These are phyloP conservation scores for Trachemys scripta DNA, from an alignment of 2,113 vertebrate species.

Conservation along the genomic window DNA sequence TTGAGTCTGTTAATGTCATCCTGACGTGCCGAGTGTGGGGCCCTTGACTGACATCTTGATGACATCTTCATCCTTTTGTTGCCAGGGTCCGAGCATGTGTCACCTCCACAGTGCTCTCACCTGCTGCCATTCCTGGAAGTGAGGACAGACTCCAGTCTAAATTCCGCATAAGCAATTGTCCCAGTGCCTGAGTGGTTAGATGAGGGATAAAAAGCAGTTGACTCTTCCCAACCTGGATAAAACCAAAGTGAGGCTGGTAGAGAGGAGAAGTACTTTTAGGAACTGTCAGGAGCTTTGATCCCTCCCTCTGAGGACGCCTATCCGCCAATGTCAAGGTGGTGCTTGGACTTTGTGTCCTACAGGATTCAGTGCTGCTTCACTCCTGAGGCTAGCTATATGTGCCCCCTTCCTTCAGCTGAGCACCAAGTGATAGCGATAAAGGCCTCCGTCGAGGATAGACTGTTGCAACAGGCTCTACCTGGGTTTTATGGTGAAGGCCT, in stretches of 20 bases:
- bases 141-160: neutral
- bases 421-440: neutral
- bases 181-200: neutral
- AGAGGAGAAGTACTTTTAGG: neutral
- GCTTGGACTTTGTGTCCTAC: neutral
- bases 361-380: neutral
- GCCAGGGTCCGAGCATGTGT: fast-evolving
- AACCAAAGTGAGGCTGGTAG: neutral
- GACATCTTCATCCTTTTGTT: fast-evolving
- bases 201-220: neutral
- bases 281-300: neutral
- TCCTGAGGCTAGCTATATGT: neutral
- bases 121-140: neutral
- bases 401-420: neutral
- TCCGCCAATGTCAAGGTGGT: neutral
- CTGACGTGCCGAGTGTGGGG: neutral
- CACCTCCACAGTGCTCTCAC: fast-evolving
- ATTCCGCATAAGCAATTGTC: neutral
- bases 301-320: neutral
- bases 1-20: fast-evolving
- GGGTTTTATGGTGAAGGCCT: neutral
- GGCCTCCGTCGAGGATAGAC: neutral
- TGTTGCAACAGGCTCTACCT: neutral
- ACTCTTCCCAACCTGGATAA: neutral
- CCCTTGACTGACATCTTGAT: fast-evolving